Evolutionary conservation across 2,888 invertebrate species (phyloP).

Genomic region (Andrena flavipes): DNA sequence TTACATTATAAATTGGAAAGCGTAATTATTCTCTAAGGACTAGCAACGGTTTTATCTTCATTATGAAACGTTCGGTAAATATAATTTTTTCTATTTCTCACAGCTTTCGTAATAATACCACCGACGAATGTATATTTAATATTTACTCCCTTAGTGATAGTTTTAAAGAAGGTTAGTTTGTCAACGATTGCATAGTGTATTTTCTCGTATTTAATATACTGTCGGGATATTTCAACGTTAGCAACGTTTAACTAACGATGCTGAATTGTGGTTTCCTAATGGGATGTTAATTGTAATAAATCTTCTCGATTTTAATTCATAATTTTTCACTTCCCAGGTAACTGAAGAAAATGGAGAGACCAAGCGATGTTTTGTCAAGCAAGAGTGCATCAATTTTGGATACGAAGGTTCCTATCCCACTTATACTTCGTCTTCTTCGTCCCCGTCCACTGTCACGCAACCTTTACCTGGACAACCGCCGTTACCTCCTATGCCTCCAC

Average conservation of each 20-base stretch:
- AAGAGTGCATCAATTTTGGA: conserved; percentile 75
- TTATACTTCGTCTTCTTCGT: conserved; percentile 74
- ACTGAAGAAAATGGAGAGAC: conserved; percentile 75
- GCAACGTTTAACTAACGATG: not conserved
- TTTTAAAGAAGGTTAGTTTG: conserved; percentile 59
- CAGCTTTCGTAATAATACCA: conserved; percentile 7
- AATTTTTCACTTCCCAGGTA: conserved; percentile 64
- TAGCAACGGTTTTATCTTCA: conserved; percentile 36
- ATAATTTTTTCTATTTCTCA: conserved; percentile 9
- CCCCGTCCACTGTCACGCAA: conserved; percentile 76
- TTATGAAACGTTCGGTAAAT: conserved; percentile 78
- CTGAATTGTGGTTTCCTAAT: not conserved
- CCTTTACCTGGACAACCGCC: conserved; percentile 83
- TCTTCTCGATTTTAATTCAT: conserved; percentile 51
- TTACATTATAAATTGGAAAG: conserved; percentile 61
- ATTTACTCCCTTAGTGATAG: conserved; percentile 7
- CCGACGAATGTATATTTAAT: conserved; percentile 6
- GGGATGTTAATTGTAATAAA: not conserved
- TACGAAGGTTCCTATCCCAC: conserved; percentile 78
- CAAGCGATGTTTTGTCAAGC: conserved; percentile 74
- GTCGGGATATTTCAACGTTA: not conserved
- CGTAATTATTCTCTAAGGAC: conserved; percentile 25
- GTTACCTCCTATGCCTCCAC: conserved; percentile 83
- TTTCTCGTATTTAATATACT: conserved; percentile 16
- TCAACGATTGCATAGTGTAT: conserved; percentile 22